Percentiles rank a stretch among this genome's conserved stretches.
These are phyloP conservation scores for Pantelozetes paolii DNA, from an alignment of 2,888 invertebrate species.

Conservation along the genomic window DNA sequence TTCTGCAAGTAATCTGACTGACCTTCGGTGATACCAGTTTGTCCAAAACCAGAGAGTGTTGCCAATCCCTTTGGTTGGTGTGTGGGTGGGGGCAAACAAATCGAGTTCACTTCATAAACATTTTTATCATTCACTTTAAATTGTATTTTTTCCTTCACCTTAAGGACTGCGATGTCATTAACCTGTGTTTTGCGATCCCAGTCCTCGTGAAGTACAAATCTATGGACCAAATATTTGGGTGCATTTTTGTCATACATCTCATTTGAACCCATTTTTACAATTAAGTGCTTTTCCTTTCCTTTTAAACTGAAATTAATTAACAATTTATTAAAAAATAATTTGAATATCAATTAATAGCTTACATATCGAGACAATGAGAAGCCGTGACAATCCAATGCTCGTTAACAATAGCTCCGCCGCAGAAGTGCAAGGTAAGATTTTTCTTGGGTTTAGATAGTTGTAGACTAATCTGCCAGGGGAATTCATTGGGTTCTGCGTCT, in stretches of 20 bases:
- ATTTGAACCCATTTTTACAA: conserved; percentile 1
- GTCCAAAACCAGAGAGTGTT: conserved; percentile 31
- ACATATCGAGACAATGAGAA: conserved; percentile 44
- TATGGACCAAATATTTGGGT: neutral
- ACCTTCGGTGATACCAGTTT: neutral
- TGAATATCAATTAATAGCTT: neutral
- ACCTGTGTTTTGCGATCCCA: conserved; percentile 23
- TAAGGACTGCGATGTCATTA: conserved; percentile 37
- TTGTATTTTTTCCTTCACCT: neutral
- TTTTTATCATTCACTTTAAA: conserved; percentile 9
- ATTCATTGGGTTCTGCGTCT: neutral
- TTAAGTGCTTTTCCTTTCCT: neutral
- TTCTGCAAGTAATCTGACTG: conserved; percentile 11
- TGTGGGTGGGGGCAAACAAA: conserved; percentile 24
- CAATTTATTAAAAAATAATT: too few relatives aligned
- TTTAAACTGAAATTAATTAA: too few relatives aligned
- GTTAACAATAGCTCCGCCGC: conserved; percentile 43
- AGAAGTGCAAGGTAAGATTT: conserved; percentile 37
- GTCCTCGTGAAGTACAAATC: conserved; percentile 9
- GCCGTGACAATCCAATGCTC: conserved; percentile 44
- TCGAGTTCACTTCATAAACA: conserved; percentile 3
- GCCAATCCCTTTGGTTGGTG: neutral
- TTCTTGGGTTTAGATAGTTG: neutral
- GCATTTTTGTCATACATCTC: neutral
- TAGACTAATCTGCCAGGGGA: neutral